Base-by-base conservation (phyloP, 2,888 invertebrate genomes). In the Xestia xanthographa region DNA sequence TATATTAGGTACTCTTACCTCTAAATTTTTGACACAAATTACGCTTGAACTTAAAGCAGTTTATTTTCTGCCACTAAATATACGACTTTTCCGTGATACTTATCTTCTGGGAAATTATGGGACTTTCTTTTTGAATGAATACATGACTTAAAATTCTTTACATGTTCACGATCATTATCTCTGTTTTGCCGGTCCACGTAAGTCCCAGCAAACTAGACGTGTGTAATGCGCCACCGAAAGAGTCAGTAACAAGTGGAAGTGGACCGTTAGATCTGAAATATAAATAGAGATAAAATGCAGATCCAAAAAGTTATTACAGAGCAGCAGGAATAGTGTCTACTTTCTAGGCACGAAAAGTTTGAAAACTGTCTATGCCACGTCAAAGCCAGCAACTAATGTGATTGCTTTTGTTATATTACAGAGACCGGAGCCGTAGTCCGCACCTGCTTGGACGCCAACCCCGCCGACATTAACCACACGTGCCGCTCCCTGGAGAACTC, bases 371-470 rank as follows among this genome's bases (percentile, higher is more conserved):
- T 26, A 43, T 26, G 22, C 48, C 41, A 72, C 11, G 6, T 50
- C 5, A 29, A 26, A 41, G 11, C 14, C 5, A 50, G 48, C 5
- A 1, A 34, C 53, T 79, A 48, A 79, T 45, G 1, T 2, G 3
- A 1, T 29, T 12, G 1, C 9, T 53, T 26, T 70, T 67, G 8
- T 48, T 72, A 4, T 38, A 68, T 93, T 93, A 11, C 93, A 95
- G 96, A 91, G 72, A 93, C 89, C 29, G 95, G 95, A 58, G 89
- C 94, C 2, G 92, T 93, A 5, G 86, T 95, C 70, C 95, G 96
- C 48, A 94, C 95, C 5, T 96, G 96, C 85, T 80, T 96, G 77
- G 96, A 95, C 68, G 93, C 90, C 5, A 95, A 94, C 86, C 93
- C 95, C 0, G 84, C 87, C 17, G 92, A 93, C 82, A 88, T 92